These are phyloP conservation scores for Scaptomyza caliginosa DNA, from an alignment of 2,888 invertebrate genomes.

Conservation along the genomic window DNA sequence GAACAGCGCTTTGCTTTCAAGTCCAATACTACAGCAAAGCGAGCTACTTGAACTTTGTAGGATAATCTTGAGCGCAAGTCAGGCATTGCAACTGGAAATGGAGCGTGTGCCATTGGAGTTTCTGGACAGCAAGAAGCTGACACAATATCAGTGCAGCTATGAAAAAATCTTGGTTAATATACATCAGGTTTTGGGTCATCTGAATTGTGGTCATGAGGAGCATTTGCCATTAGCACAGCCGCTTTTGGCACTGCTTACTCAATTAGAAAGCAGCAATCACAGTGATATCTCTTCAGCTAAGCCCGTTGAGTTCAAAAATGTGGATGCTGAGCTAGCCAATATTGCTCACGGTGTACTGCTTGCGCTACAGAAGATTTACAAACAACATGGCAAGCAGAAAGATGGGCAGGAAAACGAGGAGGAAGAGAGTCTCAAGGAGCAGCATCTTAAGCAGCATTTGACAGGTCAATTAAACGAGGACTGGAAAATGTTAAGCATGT, in stretches of 20 bases:
- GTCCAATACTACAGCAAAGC: constrained; percentile 40
- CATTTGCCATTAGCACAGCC: constrained; percentile 77
- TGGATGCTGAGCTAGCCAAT: constrained; percentile 84
- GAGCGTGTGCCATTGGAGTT: constrained; percentile 74
- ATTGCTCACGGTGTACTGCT: constrained; percentile 85
- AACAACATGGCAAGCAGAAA: constrained; percentile 82
- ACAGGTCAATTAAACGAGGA: constrained; percentile 87
- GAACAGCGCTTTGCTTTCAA: constrained; percentile 52
- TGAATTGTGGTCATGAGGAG: constrained; percentile 37
- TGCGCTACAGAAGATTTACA: constrained; percentile 86
- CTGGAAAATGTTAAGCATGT: constrained; percentile 86
- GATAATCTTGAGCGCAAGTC: constrained; percentile 59
- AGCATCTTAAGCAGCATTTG: constrained; percentile 88
- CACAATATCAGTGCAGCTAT: constrained; percentile 45
- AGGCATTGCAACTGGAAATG: constrained; percentile 64
- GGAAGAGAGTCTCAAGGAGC: constrained; percentile 82
- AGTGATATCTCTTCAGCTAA: neutral
- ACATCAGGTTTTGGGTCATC: constrained; percentile 31
- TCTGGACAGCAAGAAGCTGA: constrained; percentile 64
- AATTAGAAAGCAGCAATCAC: constrained; percentile 23
- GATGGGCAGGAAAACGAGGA: constrained; percentile 28
- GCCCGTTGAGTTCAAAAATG: constrained; percentile 61
- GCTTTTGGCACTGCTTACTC: constrained; percentile 61
- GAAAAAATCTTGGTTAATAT: constrained; percentile 50
- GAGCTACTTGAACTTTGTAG: constrained; percentile 54